Evolutionary conservation across 1,140 invertebrate genomes (phyloP), one percentile per base, ranked within the genome.

Genomic region (Micrasema minimum): DNA sequence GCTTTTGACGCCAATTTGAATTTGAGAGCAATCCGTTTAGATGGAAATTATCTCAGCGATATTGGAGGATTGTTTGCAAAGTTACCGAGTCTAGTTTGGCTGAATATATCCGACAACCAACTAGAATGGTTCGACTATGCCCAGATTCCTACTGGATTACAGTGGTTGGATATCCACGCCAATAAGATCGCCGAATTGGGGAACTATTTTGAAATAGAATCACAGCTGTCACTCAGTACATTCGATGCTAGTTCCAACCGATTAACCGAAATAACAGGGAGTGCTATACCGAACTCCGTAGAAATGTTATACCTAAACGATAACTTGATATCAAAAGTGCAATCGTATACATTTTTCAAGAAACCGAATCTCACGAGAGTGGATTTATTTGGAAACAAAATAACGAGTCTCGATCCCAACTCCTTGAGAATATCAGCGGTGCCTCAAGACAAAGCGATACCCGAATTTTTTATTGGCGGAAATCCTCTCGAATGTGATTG

Each of bases 401-500:
- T 97, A 77, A 90, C 90, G 50, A 93, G 89, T 74, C 80, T 97
- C 45, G 94, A 95, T 76, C 92, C 93, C 11, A 96, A 95, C 80
- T 93, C 95, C 0, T 80, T 97, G 55, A 84, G 94, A 53, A 89
- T 97, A 78, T 93, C 91, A 62, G 89, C 92, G 4, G 91, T 94
- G 14, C 90, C 92, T 10, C 83, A 88, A 46, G 89, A 92, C 59
- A 91, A 90, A 78, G 84, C 88, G n/a, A 85, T 95, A 48, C 95
- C 95, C 2, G 93, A 96, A 83, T 96, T 97, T 80, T 94, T 93
- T 77, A 91, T 97, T 46, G 94, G 93, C 0, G 90, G 92, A 67
- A 97, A 97, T 83, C 94, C 94, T 62, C 94, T 94, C 77, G 88
- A 93, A 69, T 97, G 96, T 81, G 94, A 96, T 82, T 97, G 95